phyloP scores from a whole-genome alignment of 2,113 vertebrate genomes.

The Procavia capensis region DNA sequence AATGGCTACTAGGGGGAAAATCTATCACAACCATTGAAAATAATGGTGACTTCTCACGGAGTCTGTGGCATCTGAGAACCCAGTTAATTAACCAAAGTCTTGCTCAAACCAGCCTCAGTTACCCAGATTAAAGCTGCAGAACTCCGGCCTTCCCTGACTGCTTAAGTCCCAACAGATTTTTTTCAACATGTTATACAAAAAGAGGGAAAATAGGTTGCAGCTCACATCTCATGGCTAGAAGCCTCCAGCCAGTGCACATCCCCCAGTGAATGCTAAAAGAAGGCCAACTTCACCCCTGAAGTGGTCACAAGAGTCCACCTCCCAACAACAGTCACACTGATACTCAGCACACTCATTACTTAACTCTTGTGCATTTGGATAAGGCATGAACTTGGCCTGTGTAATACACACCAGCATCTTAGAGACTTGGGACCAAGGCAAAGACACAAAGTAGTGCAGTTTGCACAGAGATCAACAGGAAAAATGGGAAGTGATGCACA shows the following conservation, averaged over 20 bases:
- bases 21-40: conserved; percentile 85
- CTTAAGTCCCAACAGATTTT: conserved; percentile 82
- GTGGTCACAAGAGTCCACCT: conserved; percentile 64
- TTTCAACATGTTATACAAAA: conserved; percentile 85
- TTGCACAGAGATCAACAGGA: conserved; percentile 74
- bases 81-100: conserved; percentile 86
- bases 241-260: conserved; percentile 77
- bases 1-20: conserved; percentile 83
- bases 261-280: conserved; percentile 78
- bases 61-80: conserved; percentile 87
- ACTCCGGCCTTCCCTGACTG: conserved; percentile 85
- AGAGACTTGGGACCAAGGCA: conserved; percentile 70
- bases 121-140: conserved; percentile 89
- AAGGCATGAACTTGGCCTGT: conserved; percentile 71
- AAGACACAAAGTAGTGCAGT: conserved; percentile 76
- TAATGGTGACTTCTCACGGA: conserved; percentile 87
- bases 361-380: conserved; percentile 70
- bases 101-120: conserved; percentile 86
- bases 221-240: conserved; percentile 84
- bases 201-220: conserved; percentile 88
- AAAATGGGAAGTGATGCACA: conserved; percentile 79
- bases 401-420: conserved; percentile 76
- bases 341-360: conserved; percentile 45
- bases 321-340: conserved; percentile 49
- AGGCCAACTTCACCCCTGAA: conserved; percentile 62